Evolutionary conservation across 2,113 vertebrate species (phyloP).

Genomic region (Brachyistius frenatus): DNA sequence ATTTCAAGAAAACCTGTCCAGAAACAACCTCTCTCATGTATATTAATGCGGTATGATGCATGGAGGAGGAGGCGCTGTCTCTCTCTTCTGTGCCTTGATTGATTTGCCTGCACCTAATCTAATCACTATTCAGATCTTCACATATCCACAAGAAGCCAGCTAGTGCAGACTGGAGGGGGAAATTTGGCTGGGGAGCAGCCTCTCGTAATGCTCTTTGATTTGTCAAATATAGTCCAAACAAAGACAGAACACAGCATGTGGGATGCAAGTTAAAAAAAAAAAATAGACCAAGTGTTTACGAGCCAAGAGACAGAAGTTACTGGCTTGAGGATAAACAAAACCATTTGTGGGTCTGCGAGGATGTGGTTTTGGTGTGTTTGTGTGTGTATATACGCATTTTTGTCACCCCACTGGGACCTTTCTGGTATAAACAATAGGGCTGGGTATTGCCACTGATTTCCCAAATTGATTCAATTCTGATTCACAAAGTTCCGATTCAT

Average conservation of each 20-base stretch:
- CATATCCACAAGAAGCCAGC: slow-evolving; percentile 57
- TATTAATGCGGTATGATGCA: slow-evolving; percentile 43
- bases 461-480: no score
- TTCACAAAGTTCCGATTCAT: no score
- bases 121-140: slow-evolving; percentile 71
- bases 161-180: slow-evolving; percentile 31
- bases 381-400: not conserved
- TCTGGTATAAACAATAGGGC: no score
- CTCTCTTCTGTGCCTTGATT: slow-evolving; percentile 54
- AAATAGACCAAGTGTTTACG: not conserved
- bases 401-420: no score
- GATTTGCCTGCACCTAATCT: slow-evolving; percentile 66
- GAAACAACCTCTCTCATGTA: slow-evolving; percentile 50
- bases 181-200: slow-evolving; percentile 44
- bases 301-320: slow-evolving; percentile 12
- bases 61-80: slow-evolving; percentile 14
- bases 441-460: no score
- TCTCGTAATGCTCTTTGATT: slow-evolving; percentile 65
- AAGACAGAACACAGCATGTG: slow-evolving; percentile 23
- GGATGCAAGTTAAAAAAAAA: slow-evolving; percentile 35
- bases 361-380: not conserved
- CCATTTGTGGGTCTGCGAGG: slow-evolving; percentile 4
- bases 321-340: slow-evolving; percentile 16
- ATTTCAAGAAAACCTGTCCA: slow-evolving; percentile 48
- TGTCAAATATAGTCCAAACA: slow-evolving; percentile 62